A percentile compares a stretch with the other conserved stretches of the same genome.
phyloP scores from a whole-genome alignment of 2,888 invertebrate genomes.

The Drosophila pegasa region DNA sequence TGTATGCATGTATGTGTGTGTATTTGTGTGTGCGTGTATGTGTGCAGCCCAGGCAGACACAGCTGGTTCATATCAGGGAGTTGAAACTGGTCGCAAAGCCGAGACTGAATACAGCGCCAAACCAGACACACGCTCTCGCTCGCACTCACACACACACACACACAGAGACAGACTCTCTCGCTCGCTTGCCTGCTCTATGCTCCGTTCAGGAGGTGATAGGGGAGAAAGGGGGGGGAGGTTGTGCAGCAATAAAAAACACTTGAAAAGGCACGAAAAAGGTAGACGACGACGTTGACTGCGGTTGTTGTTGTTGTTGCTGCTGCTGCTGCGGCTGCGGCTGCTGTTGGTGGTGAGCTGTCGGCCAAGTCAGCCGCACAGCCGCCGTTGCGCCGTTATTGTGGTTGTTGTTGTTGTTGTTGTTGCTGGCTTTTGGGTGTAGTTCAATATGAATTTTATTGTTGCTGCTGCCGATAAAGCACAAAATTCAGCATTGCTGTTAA shows the following conservation, averaged over 20 bases:
- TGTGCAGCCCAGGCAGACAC: conserved; percentile 52
- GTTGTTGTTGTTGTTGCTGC: conserved; percentile 30
- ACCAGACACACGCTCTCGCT: conserved; percentile 38
- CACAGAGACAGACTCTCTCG: not conserved
- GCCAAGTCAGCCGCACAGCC: conserved; percentile 73
- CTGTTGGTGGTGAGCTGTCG: conserved; percentile 57
- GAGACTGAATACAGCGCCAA: conserved; percentile 51
- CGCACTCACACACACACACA: not conserved
- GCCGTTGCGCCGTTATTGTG: conserved; percentile 41
- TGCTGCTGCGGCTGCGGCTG: conserved; percentile 41
- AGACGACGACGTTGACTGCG: conserved; percentile 50
- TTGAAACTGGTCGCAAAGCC: conserved; percentile 46
- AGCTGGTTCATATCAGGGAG: conserved; percentile 70
- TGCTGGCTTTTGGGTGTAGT: conserved; percentile 69
- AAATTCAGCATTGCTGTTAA: conserved; percentile 62
- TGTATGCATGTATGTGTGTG: not conserved
- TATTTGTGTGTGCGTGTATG: conserved; percentile 11
- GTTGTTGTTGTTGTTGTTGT: conserved; percentile 42
- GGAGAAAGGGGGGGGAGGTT: conserved; percentile 41
- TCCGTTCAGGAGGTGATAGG: conserved; percentile 21
- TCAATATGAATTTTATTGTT: conserved; percentile 71
- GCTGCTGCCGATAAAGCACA: conserved; percentile 74
- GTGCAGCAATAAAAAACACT: conserved; percentile 58
- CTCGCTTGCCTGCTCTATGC: conserved; percentile 38
- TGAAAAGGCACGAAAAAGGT: conserved; percentile 73